Evolutionary conservation across 2,113 vertebrate genomes (phyloP).

Genomic region (Patagioenas fasciata): DNA sequence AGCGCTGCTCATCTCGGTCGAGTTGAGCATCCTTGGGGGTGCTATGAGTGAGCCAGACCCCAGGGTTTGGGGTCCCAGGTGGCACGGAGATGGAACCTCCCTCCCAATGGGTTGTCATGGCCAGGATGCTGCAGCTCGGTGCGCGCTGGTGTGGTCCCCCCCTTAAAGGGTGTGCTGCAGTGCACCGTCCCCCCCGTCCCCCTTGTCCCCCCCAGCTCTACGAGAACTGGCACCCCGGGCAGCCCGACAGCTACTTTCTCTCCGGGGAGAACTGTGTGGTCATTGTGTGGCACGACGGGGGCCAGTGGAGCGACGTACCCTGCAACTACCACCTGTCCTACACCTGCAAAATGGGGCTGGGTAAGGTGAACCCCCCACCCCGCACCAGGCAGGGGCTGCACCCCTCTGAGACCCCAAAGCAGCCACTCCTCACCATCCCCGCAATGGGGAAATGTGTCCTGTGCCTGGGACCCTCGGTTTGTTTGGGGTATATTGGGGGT

Average conservation of each 20-base stretch:
- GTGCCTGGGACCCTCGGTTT: rapidly evolving
- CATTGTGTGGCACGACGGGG: slow-evolving; percentile 91
- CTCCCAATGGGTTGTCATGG: too few species aligned
- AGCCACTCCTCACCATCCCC: background rate
- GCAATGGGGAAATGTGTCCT: rapidly evolving
- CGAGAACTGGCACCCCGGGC: slow-evolving; percentile 89
- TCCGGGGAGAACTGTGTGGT: slow-evolving; percentile 95
- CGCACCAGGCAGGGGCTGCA: too few species aligned
- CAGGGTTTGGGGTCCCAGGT: too few species aligned
- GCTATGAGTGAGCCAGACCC: too few species aligned
- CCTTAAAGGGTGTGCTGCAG: too few species aligned
- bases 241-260: slow-evolving; percentile 97
- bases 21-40: too few species aligned
- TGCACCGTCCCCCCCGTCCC: too few species aligned
- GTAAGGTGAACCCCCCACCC: slow-evolving; percentile 65
- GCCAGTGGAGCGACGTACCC: slow-evolving; percentile 93
- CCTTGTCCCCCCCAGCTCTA: too few species aligned
- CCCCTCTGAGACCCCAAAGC: rapidly evolving
- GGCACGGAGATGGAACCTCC: too few species aligned
- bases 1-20: too few species aligned
- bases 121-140: too few species aligned
- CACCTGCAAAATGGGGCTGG: slow-evolving; percentile 93
- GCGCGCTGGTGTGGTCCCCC: too few species aligned
- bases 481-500: background rate
- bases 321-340: slow-evolving; percentile 97